Evolutionary conservation across 2,888 invertebrate genomes (phyloP), one percentile per base, ranked within the genome.

Genomic region (Cyclophora albipunctata): DNA sequence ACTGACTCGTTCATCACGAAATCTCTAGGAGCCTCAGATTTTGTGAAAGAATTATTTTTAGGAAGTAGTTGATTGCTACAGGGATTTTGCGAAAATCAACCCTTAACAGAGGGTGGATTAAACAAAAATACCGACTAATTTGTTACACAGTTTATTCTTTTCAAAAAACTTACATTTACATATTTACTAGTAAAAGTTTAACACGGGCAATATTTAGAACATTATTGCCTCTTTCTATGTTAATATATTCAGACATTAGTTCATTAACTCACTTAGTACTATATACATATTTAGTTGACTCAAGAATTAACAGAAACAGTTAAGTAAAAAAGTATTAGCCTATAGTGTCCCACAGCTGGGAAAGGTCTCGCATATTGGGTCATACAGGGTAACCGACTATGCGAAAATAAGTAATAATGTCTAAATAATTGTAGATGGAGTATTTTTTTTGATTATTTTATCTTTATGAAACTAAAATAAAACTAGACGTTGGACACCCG

Each of bases 131-230:
- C 73, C 61, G 46, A 53, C 7, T 40, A 4, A 54, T 58, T 67
- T 57, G 61, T 78, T 74, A 71, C 70, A 75, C 67, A 67, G 68
- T 79, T 83, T 80, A 83, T 80, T 83, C 72, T 59, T 69, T 75
- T 77, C 75, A 80, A 84, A 84, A 82, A 74, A 43, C 43, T 54
- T 53, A 37, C 37, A 37, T 37, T 4, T 37, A 37, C 37, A 37
- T 37, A 37, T 5, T 52, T 77, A 75, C 71, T 81, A 78, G 75
- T 66, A 67, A 46, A 55, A 49, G 7, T 61, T 66, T 69, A 64
- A 63, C 62, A 67, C 71, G 73, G 78, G 76, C 80, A 83, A 77
- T 73, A 70, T 69, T 69, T 66, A 77, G 76, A 75, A 81, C 69
- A 70, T 66, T 63, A 66, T 66, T 64, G 57, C 69, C 63, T 69